Evolutionary conservation across 2,113 vertebrate genomes (phyloP), one percentile per base, ranked within the genome.

Genomic region (Chionodraco myersi): DNA sequence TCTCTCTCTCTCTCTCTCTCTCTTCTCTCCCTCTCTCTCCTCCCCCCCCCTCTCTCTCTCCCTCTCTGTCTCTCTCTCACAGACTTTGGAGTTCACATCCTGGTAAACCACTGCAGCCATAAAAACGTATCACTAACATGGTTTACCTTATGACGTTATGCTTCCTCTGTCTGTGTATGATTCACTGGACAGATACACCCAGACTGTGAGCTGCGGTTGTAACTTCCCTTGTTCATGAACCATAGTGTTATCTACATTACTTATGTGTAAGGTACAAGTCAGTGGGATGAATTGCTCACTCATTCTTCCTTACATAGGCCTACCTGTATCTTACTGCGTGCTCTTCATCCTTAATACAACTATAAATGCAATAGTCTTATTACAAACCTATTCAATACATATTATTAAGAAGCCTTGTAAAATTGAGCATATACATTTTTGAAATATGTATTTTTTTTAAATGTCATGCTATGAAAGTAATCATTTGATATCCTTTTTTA

Each of bases 51-150:
- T 47, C n/a, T 44, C 67, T 23, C 45, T 45, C 21, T 23, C 30
- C 12, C 3, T 6, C 48, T 36, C 53, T 16, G 36, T 48, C 30
- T 2, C 57, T 48, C 15, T 41, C n/a, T n/a, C n/a, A 7, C 72
- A 65, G 67, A 69, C 75, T 86, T 82, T 76, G 59, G 60, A 79
- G 64, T 81, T 53, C 13, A 51, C 44, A 34, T 59, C 9, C 11
- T 14, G 10, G 3, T 48, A 16, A 41, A 23, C 8, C n/a, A 49
- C 30, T 34, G 36, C 26, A 56, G 47, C 23, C 47, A 53, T 77
- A 75, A 64, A 75, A 34, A 2, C 53, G 1, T 36, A 53, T 66
- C 53, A 26, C 6, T 47, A 56, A 18, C 61, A 18, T 3, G 10
- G 18, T 62, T 52, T 61, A 73, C 54, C 64, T 65, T 58, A 56